These are phyloP conservation scores for Clistopyga incitator DNA, from an alignment of 2,888 invertebrate species.

Conservation along the genomic window DNA sequence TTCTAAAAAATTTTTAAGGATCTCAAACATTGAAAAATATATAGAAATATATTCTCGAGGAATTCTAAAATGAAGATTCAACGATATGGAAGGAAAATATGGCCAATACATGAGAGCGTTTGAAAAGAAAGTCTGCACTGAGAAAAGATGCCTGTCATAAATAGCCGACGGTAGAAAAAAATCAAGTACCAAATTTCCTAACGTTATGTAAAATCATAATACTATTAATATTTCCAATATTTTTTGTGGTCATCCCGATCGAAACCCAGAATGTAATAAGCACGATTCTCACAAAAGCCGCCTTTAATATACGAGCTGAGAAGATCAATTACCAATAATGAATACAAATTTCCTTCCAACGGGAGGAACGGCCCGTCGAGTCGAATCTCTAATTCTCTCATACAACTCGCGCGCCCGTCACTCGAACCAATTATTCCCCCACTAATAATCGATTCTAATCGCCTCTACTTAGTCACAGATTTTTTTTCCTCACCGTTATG, in stretches of 20 bases:
- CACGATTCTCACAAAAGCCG: not conserved
- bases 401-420: constrained; percentile 2
- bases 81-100: no score
- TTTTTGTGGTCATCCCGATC: not conserved
- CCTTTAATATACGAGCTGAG: not conserved
- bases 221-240: not conserved
- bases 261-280: not conserved
- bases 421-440: constrained; percentile 19
- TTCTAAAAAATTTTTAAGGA: no score
- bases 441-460: constrained; percentile 50
- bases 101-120: no score
- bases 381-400: constrained; percentile 18
- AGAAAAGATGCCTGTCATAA: no score
- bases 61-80: no score
- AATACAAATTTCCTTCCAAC: constrained; percentile 22
- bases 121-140: no score
- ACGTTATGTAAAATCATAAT: not conserved
- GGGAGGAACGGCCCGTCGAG: constrained; percentile 29
- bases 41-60: no score
- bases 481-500: constrained; percentile 19
- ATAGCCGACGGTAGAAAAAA: no score
- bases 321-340: constrained; percentile 3
- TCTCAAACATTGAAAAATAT: no score
- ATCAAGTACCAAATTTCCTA: not conserved
- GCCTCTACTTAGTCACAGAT: constrained; percentile 29